Evolutionary conservation across 2,888 invertebrate genomes (phyloP).

Genomic region (Zaprionus obscuricornis): DNA sequence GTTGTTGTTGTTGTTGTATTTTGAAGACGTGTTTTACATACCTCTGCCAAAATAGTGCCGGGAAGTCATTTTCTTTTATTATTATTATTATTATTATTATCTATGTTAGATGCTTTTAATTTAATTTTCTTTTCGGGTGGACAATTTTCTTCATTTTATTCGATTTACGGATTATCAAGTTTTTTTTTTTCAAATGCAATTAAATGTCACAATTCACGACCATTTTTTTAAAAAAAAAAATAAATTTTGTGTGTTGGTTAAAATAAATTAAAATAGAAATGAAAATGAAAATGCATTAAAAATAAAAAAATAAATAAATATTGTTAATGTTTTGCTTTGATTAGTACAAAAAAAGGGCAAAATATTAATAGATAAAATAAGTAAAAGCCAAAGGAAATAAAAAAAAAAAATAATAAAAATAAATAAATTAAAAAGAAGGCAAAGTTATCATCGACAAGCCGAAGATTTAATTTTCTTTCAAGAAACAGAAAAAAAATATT

Average conservation of each 20-base stretch:
- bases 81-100: no score
- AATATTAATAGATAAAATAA: constrained; percentile 1
- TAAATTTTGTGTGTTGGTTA: constrained; percentile 8
- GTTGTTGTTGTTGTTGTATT: constrained; percentile 25
- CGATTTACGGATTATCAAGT: constrained; percentile 1
- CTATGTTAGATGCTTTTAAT: constrained; percentile 74
- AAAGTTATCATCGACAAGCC: no score
- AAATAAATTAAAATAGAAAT: constrained; percentile 20
- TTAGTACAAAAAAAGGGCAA: constrained; percentile 7
- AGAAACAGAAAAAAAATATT: no score
- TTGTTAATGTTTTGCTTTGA: not conserved
- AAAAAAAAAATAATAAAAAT: not conserved
- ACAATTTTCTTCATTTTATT: constrained; percentile 34
- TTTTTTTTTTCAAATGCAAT: constrained; percentile 28
- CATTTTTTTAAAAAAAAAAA: constrained; percentile 18
- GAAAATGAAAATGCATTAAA: constrained; percentile 4
- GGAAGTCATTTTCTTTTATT: constrained; percentile 84
- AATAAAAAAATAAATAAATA: constrained; percentile 21
- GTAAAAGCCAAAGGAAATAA: not conserved
- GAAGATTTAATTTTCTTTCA: no score
- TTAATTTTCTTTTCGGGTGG: no score
- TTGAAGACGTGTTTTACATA: constrained; percentile 79
- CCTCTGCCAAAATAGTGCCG: constrained; percentile 84
- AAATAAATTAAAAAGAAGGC: constrained; percentile 1
- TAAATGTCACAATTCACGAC: constrained; percentile 12